Conservation (phyloP, 2,888 invertebrate species). For the Cistogaster globosa region DNA sequence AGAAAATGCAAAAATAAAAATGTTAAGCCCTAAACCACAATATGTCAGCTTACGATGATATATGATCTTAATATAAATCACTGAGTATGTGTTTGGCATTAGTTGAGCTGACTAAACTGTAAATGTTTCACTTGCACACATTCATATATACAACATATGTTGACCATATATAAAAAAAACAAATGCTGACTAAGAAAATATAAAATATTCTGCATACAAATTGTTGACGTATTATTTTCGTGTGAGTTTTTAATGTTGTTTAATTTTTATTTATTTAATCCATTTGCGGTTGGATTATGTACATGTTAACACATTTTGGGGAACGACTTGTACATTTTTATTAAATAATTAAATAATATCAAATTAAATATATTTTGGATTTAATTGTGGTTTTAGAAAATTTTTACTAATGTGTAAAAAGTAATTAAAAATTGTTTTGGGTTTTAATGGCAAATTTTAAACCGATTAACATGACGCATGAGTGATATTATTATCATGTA, state of each 20-base stretch:
- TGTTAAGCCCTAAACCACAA: constrained; percentile 64
- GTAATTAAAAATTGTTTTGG: too few relatives aligned
- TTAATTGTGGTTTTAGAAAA: too few relatives aligned
- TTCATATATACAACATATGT: constrained; percentile 45
- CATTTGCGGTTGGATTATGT: constrained; percentile 28
- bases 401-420: too few relatives aligned
- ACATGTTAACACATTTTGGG: not conserved
- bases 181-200: constrained; percentile 16
- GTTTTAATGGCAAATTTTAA: too few relatives aligned
- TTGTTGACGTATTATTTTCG: not conserved
- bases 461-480: too few relatives aligned
- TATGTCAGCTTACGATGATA: constrained; percentile 67
- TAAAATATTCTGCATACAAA: not conserved
- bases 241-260: not conserved
- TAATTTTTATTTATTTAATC: not conserved
- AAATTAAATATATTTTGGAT: not conserved
- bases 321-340: not conserved
- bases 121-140: constrained; percentile 29
- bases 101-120: constrained; percentile 16
- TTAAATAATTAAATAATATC: not conserved
- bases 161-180: constrained; percentile 38
- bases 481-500: too few relatives aligned
- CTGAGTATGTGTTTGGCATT: constrained; percentile 8
- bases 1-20: constrained; percentile 7
- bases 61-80: constrained; percentile 69